Evolutionary conservation across 2,888 invertebrate genomes (phyloP), one percentile per base, ranked within the genome.

Genomic region (Gandaritis pyraliata): DNA sequence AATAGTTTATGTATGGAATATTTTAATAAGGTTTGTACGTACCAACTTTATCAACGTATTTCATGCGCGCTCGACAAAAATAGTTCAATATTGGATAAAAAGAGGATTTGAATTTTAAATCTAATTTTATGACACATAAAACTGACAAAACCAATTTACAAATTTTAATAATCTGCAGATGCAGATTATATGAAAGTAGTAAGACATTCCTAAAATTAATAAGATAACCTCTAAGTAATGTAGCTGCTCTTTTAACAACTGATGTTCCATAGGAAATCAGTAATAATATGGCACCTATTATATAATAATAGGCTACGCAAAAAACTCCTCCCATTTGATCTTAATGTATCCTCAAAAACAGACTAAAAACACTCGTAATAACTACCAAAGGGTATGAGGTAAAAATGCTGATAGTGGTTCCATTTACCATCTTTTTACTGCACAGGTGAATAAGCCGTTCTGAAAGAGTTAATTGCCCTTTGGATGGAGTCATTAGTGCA

Each of bases 381-480:
- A 41, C 2, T 16, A 43, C 43, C 3, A 43, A 43, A 6, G 16
- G 16, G 13, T 13, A 41, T 12, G 13, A 41, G 41, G 15, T n/a
- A 11, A 16, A 16, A 43, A 43, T 43, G 16, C 43, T 43, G 16
- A 43, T 18, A 36, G 50, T 69, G 65, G 70, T 38, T 52, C 61
- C 70, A 61, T 39, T 49, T 54, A 49, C 7, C 58, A 60, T 23
- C 2, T 12, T 64, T 52, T 82, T 72, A 80, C 53, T 72, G 71
- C 36, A 69, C 46, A 0, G 83, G 82, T 2, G 82, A 76, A 59
- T 88, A 90, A 1, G 81, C 76, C 1, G 45, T n/a, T 63, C 59
- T 76, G 58, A 86, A 85, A 1, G 77, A 70, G 1, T 84, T 72
- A 13, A 89, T 67, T 0, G 86, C 85, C 2, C 61, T 53, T 15